Evolutionary conservation across 2,113 vertebrate genomes (phyloP).

Genomic region (Numenius arquata): DNA sequence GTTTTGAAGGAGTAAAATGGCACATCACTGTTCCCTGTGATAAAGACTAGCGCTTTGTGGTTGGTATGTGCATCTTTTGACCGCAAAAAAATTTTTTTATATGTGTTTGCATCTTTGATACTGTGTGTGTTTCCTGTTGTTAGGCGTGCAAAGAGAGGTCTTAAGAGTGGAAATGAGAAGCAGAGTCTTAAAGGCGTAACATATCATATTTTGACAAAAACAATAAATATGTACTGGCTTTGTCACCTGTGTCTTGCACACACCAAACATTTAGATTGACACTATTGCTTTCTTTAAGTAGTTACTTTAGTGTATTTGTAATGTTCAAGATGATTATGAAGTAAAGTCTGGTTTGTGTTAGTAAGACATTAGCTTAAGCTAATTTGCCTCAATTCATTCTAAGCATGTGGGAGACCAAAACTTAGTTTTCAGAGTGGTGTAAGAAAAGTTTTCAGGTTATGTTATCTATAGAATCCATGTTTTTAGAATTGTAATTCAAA

Average conservation of each 20-base stretch:
- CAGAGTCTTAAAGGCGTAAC: neutral
- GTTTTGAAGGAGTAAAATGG: neutral
- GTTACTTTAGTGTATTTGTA: neutral
- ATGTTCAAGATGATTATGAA: neutral
- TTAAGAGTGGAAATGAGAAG: neutral
- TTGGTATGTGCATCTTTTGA: neutral
- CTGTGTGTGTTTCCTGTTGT: neutral
- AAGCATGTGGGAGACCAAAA: neutral
- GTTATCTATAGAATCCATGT: neutral
- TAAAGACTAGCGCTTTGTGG: neutral
- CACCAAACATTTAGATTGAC: neutral
- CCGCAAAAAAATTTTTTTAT: neutral
- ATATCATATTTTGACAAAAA: neutral
- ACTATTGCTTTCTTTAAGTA: neutral
- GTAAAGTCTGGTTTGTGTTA: neutral
- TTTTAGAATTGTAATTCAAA: neutral
- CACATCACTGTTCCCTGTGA: neutral
- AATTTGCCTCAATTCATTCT: neutral
- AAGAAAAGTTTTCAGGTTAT: neutral
- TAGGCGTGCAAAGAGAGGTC: neutral
- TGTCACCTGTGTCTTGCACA: neutral
- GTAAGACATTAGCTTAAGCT: neutral
- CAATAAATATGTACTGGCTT: accelerated
- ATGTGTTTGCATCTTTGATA: neutral
- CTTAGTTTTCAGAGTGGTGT: neutral